phyloP scores from a whole-genome alignment of 2,888 invertebrate genomes.

The Pristionchus mayeri region DNA sequence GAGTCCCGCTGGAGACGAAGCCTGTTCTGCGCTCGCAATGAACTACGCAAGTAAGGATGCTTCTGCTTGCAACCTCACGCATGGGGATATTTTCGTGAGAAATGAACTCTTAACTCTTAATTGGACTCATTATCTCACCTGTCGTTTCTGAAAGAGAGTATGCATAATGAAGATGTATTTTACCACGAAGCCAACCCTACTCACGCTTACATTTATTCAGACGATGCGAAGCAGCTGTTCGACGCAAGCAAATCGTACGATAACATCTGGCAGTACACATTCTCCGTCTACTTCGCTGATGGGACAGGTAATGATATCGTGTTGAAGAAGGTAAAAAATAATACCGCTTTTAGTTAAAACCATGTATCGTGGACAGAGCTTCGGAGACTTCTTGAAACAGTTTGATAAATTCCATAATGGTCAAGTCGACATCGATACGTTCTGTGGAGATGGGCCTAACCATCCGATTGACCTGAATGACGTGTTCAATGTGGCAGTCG shows the following conservation, averaged over 20 bases:
- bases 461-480: background rate
- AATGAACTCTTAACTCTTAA: too few species aligned
- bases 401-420: background rate
- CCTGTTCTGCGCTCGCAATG: background rate
- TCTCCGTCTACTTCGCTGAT: background rate
- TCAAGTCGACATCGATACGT: background rate
- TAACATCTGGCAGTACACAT: slow-evolving; percentile 29
- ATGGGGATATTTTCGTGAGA: too few species aligned
- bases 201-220: background rate
- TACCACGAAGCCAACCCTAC: too few species aligned
- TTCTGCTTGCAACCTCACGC: too few species aligned
- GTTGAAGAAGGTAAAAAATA: background rate
- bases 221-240: background rate
- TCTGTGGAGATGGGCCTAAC: background rate
- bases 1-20: background rate
- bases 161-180: too few species aligned
- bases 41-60: slow-evolving; percentile 18
- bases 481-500: background rate
- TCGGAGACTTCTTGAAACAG: background rate
- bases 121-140: too few species aligned
- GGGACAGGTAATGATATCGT: background rate
- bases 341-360: background rate
- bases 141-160: too few species aligned
- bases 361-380: background rate
- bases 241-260: background rate